A percentile compares a stretch with the other conserved stretches of the same genome.
Conservation (phyloP, 2,888 invertebrate species). For the Plemyria rubiginata region DNA sequence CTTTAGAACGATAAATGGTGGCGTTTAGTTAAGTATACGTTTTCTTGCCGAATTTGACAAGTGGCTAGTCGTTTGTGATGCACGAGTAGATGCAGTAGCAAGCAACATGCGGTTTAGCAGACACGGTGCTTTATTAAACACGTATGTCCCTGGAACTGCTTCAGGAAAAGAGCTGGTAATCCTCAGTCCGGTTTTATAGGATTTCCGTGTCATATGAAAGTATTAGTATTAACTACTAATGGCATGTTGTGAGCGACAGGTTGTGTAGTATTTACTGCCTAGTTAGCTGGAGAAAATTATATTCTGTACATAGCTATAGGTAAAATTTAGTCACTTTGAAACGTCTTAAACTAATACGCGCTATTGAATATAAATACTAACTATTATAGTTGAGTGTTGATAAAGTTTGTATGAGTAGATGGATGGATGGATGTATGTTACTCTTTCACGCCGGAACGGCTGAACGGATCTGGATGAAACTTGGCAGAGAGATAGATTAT, state of each 20-base stretch:
- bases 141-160: slow-evolving; percentile 15
- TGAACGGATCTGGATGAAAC: too few relatives aligned
- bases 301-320: too few relatives aligned
- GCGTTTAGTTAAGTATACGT: neutral
- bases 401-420: too few relatives aligned
- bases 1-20: neutral
- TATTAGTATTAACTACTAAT: slow-evolving; percentile 4
- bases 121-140: slow-evolving; percentile 10
- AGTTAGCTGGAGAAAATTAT: neutral
- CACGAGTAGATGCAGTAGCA: neutral
- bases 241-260: slow-evolving; percentile 7
- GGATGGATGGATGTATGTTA: too few relatives aligned
- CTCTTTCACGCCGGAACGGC: too few relatives aligned
- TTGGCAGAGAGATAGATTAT: too few relatives aligned
- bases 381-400: too few relatives aligned
- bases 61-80: neutral
- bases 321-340: too few relatives aligned
- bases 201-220: slow-evolving; percentile 29
- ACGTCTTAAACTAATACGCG: too few relatives aligned
- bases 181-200: slow-evolving; percentile 21
- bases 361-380: too few relatives aligned
- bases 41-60: neutral
- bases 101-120: slow-evolving; percentile 5
- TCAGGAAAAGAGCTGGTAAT: slow-evolving; percentile 23
- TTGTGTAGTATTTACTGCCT: neutral